phyloP scores from a whole-genome alignment of 1,140 invertebrate genomes.

The Penaeus indicus region DNA sequence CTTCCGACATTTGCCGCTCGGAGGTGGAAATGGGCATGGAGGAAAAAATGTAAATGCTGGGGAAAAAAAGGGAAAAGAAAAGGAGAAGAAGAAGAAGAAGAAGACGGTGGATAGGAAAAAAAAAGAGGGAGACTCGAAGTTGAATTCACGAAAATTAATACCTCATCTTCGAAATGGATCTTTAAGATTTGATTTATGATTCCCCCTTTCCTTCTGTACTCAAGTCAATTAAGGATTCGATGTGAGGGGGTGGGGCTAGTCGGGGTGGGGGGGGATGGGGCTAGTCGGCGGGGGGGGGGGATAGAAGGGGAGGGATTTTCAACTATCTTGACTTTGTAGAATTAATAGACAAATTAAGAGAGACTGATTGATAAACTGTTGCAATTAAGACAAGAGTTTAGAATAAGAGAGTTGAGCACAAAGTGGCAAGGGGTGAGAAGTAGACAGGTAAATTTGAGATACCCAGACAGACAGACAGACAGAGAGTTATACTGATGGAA shows the following conservation, averaged over 20 bases:
- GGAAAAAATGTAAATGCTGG: background rate
- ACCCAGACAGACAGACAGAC: no score
- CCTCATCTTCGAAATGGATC: conserved; percentile 34
- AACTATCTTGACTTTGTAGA: no score
- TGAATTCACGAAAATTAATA: conserved; percentile 48
- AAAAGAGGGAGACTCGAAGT: background rate
- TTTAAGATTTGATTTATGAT: conserved; percentile 38
- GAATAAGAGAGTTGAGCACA: no score
- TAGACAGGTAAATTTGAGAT: no score
- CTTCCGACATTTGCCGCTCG: conserved; percentile 30
- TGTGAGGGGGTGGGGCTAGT: background rate
- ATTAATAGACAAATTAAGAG: no score
- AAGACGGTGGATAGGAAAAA: no score
- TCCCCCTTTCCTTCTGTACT: background rate
- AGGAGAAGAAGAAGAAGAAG: background rate
- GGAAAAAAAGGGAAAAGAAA: background rate
- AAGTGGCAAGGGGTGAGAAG: no score
- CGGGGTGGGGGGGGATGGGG: background rate
- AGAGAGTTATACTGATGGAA: no score
- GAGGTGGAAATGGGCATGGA: background rate
- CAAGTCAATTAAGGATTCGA: conserved; percentile 17
- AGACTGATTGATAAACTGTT: no score
- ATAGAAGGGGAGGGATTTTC: background rate
- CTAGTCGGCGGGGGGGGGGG: background rate
- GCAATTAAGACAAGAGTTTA: no score